Conservation (phyloP, 1,140 invertebrate genomes). For the Dinoponera quadriceps region DNA sequence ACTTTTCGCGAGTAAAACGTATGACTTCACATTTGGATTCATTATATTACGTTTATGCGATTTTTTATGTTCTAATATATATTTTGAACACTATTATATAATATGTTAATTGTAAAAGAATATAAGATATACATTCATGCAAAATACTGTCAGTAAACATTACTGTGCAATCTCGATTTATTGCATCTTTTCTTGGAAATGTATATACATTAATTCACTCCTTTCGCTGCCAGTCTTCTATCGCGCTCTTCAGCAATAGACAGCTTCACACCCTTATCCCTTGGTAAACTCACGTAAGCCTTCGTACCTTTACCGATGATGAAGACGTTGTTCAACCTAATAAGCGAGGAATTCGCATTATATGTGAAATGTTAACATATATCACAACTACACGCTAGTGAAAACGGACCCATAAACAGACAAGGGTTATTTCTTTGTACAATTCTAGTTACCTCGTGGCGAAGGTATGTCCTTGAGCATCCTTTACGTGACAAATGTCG, state of each 20-base stretch:
- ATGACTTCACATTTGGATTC: too few species aligned
- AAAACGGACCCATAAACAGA: too few species aligned
- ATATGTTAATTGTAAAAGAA: too few species aligned
- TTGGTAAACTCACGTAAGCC: slow-evolving; percentile 98
- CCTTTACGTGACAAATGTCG: slow-evolving; percentile 99
- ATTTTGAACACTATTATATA: too few species aligned
- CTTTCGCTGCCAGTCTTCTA: slow-evolving; percentile 96
- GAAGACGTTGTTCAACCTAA: slow-evolving; percentile 96
- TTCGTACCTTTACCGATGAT: slow-evolving; percentile 99
- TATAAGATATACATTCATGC: too few species aligned
- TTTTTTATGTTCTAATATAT: too few species aligned
- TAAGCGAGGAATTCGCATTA: slow-evolving; percentile 37
- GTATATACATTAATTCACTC: slow-evolving; percentile 87
- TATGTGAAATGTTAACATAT: background rate
- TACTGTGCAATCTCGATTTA: slow-evolving; percentile 71
- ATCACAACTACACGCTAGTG: too few species aligned
- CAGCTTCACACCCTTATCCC: slow-evolving; percentile 98
- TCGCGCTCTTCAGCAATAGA: slow-evolving; percentile 99
- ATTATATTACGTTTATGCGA: too few species aligned
- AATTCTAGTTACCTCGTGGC: slow-evolving; percentile 93
- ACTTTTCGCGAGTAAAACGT: too few species aligned
- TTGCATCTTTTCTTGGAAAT: slow-evolving; percentile 77
- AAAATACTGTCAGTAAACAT: too few species aligned
- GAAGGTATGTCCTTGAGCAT: slow-evolving; percentile 98
- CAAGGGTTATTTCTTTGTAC: too few species aligned